Evolutionary conservation across 2,888 invertebrate genomes (phyloP), one percentile per base, ranked within the genome.

Genomic region (Lydus trimaculatus): DNA sequence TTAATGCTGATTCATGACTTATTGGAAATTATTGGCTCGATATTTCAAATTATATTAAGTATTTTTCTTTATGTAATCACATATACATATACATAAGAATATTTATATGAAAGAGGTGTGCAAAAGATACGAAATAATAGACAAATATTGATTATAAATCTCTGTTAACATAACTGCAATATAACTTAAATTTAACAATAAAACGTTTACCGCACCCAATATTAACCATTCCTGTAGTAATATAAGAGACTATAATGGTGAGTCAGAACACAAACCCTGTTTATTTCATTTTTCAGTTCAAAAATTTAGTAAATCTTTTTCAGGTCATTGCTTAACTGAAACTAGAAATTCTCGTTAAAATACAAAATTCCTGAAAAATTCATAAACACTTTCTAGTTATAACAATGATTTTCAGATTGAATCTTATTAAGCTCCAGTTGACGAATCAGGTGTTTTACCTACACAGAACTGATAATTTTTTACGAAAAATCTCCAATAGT

Each of bases 1-100:
- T 48, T 48, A 48, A 48, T 48, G 48, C 48, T 48, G 48, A 48
- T 48, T 48, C 48, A 48, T 48, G 48, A 48, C 48, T 48, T 48
- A 48, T 48, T 48, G 48, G 48, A 48, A 48, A 48, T 48, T 48
- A 48, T 48, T 48, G 48, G 48, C 48, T 48, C 48, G 20, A 48
- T 48, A 48, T 48, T 48, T 48, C 48, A 48, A 48, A 20, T 48
- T 48, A 48, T 48, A 48, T 48, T 48, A 48, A 48, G 8, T 48
- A 20, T 48, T 48, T 48, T 48, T 20, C 13, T 48, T 48, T 48
- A 48, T 48, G 7, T 48, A 48, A 20, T 20, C 48, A 20, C 39
- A 43, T 43, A 43, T 6, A 17, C 15, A 36, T 15, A 15, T 13
- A 1, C 17, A 43, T 48, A 20, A 4, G 20, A 23, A 48, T 17